phyloP scores from a whole-genome alignment of 1,140 invertebrate genomes.

The Myzus persicae region DNA sequence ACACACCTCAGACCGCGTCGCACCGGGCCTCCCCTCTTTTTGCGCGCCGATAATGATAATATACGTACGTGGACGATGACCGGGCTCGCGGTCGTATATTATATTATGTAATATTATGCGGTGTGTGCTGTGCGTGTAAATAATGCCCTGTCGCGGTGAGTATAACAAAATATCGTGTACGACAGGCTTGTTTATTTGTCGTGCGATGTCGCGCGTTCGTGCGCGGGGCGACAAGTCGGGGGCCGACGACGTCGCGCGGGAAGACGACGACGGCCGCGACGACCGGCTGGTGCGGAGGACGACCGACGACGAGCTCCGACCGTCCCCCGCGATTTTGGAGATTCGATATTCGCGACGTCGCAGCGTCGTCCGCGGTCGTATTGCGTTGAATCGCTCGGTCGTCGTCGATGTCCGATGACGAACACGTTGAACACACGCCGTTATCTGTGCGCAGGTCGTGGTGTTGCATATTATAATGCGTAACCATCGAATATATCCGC shows the following conservation, averaged over 20 bases:
- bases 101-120: too few relatives aligned
- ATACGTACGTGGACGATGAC: neutral
- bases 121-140: neutral
- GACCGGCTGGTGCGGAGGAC: neutral
- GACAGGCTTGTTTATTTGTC: neutral
- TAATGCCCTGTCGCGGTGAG: neutral
- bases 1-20: neutral
- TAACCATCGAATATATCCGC: neutral
- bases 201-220: too few relatives aligned
- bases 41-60: neutral
- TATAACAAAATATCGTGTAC: too few relatives aligned
- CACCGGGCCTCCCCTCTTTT: neutral
- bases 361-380: neutral
- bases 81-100: neutral
- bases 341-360: neutral
- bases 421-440: neutral
- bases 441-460: neutral
- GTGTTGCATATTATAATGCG: neutral
- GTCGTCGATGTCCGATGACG: too few relatives aligned
- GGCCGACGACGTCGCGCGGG: neutral
- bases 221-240: neutral
- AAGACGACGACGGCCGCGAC: neutral
- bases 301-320: neutral
- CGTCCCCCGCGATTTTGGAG: neutral
- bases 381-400: too few relatives aligned